Conservation (phyloP, 2,888 invertebrate species). For the Drosophila demipolita region DNA sequence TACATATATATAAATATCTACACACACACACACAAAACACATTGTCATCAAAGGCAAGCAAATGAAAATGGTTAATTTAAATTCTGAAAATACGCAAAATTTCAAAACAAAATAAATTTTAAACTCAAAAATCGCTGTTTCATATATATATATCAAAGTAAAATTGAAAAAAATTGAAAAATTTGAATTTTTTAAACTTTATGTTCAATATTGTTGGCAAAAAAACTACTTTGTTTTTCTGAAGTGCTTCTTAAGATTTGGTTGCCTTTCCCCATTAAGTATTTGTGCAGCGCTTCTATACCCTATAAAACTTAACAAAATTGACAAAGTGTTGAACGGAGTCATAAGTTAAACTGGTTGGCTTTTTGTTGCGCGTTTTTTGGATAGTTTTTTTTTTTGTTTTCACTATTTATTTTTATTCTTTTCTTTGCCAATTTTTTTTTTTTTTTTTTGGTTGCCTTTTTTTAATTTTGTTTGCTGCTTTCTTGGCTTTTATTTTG, state of each 20-base stretch:
- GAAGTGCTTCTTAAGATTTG: not conserved
- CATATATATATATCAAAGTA: not conserved
- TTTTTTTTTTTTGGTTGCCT: slow-evolving; percentile 17
- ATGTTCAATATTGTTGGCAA: not conserved
- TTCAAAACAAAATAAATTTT: not conserved
- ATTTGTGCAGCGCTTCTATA: slow-evolving; percentile 19
- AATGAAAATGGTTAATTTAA: not conserved
- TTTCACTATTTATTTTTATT: slow-evolving; percentile 22
- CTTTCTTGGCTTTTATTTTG: slow-evolving; percentile 46
- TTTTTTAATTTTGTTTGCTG: slow-evolving; percentile 62
- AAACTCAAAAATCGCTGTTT: not conserved
- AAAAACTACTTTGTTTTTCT: not conserved
- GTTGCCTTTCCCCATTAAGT: not conserved
- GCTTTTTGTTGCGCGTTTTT: slow-evolving; percentile 11
- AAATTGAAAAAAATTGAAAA: not conserved
- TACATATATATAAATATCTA: slow-evolving; percentile 8
- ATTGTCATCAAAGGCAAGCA: not conserved
- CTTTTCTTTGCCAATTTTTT: slow-evolving; percentile 3
- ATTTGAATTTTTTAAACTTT: not conserved
- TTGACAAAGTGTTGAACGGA: slow-evolving; percentile 25
- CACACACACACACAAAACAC: not conserved
- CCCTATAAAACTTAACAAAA: slow-evolving; percentile 15
- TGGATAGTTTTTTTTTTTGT: not conserved
- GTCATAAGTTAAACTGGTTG: slow-evolving; percentile 24
- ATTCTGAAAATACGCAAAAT: not conserved